Evolutionary conservation across 2,113 vertebrate species (phyloP).

Genomic region (Eudyptes chrysolophus): DNA sequence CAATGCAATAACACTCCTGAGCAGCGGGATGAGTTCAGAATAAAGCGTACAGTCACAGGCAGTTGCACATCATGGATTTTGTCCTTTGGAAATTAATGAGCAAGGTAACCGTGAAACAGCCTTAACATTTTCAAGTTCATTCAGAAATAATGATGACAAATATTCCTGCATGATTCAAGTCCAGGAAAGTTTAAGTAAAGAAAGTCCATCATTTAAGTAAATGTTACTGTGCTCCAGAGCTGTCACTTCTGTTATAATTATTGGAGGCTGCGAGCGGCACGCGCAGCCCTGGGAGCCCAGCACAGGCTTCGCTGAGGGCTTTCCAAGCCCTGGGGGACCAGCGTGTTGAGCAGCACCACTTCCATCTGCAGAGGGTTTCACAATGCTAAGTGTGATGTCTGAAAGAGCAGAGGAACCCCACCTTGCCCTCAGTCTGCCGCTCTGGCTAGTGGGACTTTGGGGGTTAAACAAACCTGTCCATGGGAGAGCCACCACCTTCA

Average conservation of each 20-base stretch:
- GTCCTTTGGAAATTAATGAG: background rate
- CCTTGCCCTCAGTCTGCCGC: background rate
- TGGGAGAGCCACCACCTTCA: background rate
- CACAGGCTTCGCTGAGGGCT: fast-evolving
- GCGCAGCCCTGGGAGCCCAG: background rate
- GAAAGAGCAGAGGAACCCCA: background rate
- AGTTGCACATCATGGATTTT: background rate
- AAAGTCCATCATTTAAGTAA: background rate
- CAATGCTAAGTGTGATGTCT: background rate
- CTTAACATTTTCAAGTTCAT: background rate
- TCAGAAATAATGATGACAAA: background rate
- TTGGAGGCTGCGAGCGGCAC: background rate
- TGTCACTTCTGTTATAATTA: background rate
- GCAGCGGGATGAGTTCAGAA: background rate
- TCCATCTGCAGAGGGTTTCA: background rate
- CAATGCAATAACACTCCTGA: background rate
- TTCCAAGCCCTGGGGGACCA: background rate
- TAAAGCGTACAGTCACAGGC: background rate
- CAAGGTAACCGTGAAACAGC: background rate
- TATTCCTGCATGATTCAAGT: background rate
- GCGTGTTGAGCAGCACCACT: fast-evolving
- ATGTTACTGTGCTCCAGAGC: background rate
- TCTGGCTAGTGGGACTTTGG: background rate
- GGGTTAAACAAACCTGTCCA: background rate
- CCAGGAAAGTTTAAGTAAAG: background rate